A percentile compares a stretch with the other conserved stretches of the same genome.
Conservation (phyloP, 2,888 invertebrate genomes). For the Euplexia lucipara region DNA sequence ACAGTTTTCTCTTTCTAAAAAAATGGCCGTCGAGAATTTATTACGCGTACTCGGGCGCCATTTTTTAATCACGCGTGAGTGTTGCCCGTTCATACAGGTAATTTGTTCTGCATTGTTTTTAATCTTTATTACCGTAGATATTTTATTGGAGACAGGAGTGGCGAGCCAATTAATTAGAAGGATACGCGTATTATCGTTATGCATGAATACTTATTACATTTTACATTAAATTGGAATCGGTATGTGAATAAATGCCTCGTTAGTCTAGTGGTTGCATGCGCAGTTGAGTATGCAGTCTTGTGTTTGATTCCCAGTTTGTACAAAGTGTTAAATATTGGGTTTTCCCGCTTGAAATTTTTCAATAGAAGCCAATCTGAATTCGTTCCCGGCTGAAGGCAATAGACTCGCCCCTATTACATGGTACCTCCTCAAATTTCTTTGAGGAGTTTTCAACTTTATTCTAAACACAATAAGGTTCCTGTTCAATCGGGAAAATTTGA, state of each 20-base stretch:
- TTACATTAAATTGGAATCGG: neutral
- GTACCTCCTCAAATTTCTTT: too few species aligned
- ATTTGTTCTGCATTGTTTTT: constrained; percentile 66
- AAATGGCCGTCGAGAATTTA: constrained; percentile 76
- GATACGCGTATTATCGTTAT: constrained; percentile 13
- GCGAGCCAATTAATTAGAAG: constrained; percentile 40
- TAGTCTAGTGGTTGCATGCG: too few species aligned
- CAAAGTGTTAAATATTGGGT: too few species aligned
- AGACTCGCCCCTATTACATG: too few species aligned
- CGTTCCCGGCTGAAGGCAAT: too few species aligned
- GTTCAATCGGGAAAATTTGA: too few species aligned
- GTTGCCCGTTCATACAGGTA: constrained; percentile 72
- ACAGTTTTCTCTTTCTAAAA: constrained; percentile 78
- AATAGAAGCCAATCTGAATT: too few species aligned
- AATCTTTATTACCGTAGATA: constrained; percentile 53
- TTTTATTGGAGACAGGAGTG: constrained; percentile 60
- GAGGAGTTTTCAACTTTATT: too few species aligned
- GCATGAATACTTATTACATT: neutral
- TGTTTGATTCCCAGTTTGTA: too few species aligned
- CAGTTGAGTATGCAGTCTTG: too few species aligned
- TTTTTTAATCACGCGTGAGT: constrained; percentile 79
- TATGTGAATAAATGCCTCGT: neutral
- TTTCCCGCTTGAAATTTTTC: too few species aligned
- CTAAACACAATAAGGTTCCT: too few species aligned
- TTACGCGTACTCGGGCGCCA: constrained; percentile 75